Evolutionary conservation across 2,113 vertebrate species (phyloP).

Genomic region (Eidolon helvum): DNA sequence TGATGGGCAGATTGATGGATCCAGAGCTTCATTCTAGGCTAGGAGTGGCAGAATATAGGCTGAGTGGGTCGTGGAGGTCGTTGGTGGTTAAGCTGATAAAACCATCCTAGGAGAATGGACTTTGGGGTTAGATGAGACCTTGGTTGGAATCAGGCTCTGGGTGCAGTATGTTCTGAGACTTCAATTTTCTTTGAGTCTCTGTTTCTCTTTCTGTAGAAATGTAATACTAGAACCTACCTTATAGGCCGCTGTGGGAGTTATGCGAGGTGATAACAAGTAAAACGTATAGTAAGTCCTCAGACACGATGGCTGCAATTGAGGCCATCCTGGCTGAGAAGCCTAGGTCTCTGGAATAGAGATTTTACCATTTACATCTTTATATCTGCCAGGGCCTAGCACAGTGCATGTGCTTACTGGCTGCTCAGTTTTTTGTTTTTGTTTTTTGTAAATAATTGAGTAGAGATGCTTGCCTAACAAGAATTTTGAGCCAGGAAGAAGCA

Average conservation of each 20-base stretch:
- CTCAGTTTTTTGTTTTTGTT: not conserved
- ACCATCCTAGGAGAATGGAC: not conserved
- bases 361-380: not conserved
- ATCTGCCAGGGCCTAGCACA: not conserved
- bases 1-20: not conserved
- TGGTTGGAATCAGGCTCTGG: not conserved
- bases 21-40: not conserved
- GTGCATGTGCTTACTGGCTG: not conserved
- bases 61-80: accelerated
- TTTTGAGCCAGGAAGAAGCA: not conserved
- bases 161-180: not conserved
- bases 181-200: not conserved
- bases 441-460: not conserved
- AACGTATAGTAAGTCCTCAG: not conserved
- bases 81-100: not conserved
- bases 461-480: not conserved
- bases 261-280: not conserved
- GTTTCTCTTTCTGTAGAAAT: not conserved
- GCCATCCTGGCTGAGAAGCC: not conserved
- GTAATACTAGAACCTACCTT: not conserved
- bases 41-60: not conserved
- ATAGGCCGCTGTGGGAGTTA: not conserved
- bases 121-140: not conserved
- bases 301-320: not conserved
- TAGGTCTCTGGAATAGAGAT: not conserved